Conservation (phyloP, 1,140 invertebrate genomes). For the Drosophila ogumai region DNA sequence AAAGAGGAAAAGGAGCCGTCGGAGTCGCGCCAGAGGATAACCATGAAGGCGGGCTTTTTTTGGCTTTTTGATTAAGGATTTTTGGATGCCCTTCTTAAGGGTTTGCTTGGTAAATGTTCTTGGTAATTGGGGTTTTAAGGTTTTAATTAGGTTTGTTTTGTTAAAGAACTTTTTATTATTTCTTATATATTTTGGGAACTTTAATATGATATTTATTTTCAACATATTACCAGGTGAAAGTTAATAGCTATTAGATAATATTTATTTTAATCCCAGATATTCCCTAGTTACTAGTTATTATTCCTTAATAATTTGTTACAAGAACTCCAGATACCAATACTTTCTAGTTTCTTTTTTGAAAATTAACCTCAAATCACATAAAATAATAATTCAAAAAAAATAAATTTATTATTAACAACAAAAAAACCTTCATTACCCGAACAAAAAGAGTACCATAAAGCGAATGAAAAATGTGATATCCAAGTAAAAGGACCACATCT, state of each 20-base stretch:
- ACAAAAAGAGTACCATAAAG: slow-evolving; percentile 22
- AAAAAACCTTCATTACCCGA: background rate
- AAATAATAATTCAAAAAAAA: too few relatives aligned
- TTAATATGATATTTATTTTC: background rate
- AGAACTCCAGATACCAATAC: too few relatives aligned
- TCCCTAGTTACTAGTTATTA: too few relatives aligned
- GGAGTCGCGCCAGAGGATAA: slow-evolving; percentile 17
- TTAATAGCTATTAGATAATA: too few relatives aligned
- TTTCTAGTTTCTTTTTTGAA: too few relatives aligned
- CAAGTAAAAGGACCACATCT: slow-evolving; percentile 44
- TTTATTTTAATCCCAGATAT: too few relatives aligned
- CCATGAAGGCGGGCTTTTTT: slow-evolving; percentile 15
- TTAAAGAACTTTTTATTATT: background rate
- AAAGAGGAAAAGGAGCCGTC: slow-evolving; percentile 40
- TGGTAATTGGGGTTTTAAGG: background rate
- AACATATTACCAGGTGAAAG: too few relatives aligned
- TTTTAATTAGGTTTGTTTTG: background rate
- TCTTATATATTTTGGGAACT: background rate
- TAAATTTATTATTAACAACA: background rate
- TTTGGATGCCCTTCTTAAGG: slow-evolving; percentile 16
- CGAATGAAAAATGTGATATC: slow-evolving; percentile 64
- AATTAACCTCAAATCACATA: too few relatives aligned
- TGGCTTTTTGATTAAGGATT: background rate
- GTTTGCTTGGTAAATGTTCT: background rate
- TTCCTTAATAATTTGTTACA: too few relatives aligned